Base-by-base conservation (phyloP, 1,140 invertebrate species). In the Ctenoplectra terminalis region DNA sequence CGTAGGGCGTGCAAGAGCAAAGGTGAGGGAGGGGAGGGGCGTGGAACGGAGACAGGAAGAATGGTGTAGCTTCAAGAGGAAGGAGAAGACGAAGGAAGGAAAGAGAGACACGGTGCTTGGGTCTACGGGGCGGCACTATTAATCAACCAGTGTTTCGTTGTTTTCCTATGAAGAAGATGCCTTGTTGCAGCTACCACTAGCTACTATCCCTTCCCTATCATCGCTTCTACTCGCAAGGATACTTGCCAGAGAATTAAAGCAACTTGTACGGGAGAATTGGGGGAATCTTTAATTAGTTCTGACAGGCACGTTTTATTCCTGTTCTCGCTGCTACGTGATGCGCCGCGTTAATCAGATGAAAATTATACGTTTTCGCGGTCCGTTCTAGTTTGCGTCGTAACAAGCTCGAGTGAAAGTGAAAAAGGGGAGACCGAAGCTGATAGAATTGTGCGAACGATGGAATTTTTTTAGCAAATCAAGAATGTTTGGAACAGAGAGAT, bases 121-220 rank as follows among this genome's bases (percentile, higher is more conserved):
- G 75, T 60, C 69, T 69, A 64, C 80, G 61, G 63, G 72, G 64
- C 81, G 48, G 67, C 76, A 72, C 90, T 86, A 91, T 91, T 91
- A 90, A 91, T 91, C 90, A 90, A 88, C 46, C 50, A n/a, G 54
- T 69, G 83, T 90, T 91, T 90, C 83, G 88, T 87, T 85, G 83
- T 90, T 89, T 80, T 84, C 83, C 73, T 61, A 58, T 56, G 79
- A 87, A 87, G 82, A 86, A 85, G 86, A 78, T 85, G 60, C 83
- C 61, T 26, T 37, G 56, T 70, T 75, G 75, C 50, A 78, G 60
- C 70, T 67, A 13, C 17, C 31, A 23, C 23, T 31, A 31, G 13
- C 3, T 13, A 40, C 31, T 29, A 31, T 37, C 13, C 66, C 26
- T 40, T 71, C 26, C 3, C 40, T 26, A 79, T 70, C 56, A 26